These are phyloP conservation scores for Tetrax tetrax DNA, from an alignment of 2,113 vertebrate genomes.

Conservation along the genomic window DNA sequence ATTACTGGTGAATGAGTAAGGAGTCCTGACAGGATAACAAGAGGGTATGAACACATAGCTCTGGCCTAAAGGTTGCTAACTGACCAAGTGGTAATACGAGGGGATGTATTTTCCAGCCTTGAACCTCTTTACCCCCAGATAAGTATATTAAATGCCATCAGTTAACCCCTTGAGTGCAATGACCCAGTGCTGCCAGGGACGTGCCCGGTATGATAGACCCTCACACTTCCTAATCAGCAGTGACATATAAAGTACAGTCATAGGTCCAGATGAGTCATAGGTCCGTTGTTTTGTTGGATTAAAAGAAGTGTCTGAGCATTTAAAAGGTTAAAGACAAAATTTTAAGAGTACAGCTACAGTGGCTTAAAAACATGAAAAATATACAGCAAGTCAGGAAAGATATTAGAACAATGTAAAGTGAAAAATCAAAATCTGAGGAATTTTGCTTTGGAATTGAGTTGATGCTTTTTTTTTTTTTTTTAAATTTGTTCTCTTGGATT, in stretches of 20 bases:
- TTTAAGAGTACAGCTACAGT: background rate
- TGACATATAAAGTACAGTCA: background rate
- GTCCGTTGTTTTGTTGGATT: background rate
- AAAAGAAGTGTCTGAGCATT: background rate
- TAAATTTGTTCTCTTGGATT: background rate
- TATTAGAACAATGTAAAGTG: background rate
- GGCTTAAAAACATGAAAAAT: background rate
- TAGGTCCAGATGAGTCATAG: background rate
- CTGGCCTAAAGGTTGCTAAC: conserved; percentile 74
- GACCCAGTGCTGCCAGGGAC: conserved; percentile 50
- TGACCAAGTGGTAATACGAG: conserved; percentile 62
- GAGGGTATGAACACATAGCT: conserved; percentile 55
- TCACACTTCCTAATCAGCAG: background rate
- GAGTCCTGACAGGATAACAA: conserved; percentile 74
- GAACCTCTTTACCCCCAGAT: conserved; percentile 58
- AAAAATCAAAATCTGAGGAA: background rate
- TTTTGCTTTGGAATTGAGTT: background rate
- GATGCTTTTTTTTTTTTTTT: background rate
- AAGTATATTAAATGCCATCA: conserved; percentile 69
- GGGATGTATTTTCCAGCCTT: conserved; percentile 64
- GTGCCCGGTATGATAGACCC: background rate
- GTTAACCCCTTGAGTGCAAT: conserved; percentile 67
- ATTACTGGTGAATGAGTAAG: conserved; percentile 62
- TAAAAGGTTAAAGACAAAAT: background rate
- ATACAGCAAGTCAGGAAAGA: background rate